phyloP scores from a whole-genome alignment of 2,113 vertebrate genomes.

The Megaceryle maxima region DNA sequence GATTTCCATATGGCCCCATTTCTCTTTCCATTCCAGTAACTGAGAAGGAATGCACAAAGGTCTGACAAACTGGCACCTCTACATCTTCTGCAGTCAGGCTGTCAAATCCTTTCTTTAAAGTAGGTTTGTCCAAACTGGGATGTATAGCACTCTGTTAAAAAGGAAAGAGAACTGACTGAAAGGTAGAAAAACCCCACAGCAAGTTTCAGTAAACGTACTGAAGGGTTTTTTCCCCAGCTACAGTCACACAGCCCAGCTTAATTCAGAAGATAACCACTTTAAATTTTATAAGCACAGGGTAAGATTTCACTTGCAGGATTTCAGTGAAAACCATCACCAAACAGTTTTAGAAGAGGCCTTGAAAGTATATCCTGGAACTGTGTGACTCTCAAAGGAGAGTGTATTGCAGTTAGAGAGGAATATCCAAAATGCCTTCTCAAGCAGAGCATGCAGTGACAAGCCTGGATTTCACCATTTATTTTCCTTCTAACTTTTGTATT shows the following conservation, averaged over 20 bases:
- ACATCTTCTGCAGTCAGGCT: background rate
- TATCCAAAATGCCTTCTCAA: background rate
- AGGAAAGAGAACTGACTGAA: background rate
- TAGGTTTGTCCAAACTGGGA: background rate
- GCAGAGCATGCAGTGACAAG: background rate
- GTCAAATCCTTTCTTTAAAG: background rate
- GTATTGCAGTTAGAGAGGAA: background rate
- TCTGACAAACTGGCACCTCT: background rate
- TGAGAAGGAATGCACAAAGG: background rate
- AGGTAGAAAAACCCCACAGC: rapidly evolving
- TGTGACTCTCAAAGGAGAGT: background rate
- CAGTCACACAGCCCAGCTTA: background rate
- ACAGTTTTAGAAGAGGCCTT: background rate
- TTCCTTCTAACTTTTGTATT: background rate
- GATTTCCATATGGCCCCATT: background rate
- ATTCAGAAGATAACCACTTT: background rate
- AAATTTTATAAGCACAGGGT: background rate
- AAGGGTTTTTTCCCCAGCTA: background rate
- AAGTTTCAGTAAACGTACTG: background rate
- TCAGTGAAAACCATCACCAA: background rate
- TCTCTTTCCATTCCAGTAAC: background rate
- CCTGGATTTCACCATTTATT: background rate
- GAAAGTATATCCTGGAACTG: background rate
- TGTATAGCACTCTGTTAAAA: background rate
- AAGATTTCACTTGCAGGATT: background rate